Evolutionary conservation across 2,797 vertebrate genomes (phyloP).

Genomic region (Hemitrygon akajei): DNA sequence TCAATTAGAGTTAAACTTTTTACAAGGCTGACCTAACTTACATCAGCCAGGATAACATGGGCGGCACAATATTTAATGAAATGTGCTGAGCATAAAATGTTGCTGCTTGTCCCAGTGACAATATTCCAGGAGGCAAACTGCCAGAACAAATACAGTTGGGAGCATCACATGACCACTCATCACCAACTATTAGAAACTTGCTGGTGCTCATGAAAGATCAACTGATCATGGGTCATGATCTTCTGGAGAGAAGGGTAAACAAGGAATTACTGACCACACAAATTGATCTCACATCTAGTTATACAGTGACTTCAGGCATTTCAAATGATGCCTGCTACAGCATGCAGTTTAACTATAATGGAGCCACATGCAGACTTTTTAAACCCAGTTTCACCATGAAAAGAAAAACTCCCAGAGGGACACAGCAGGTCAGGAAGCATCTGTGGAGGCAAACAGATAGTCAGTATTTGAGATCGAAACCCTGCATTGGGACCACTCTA

Average conservation of each 20-base stretch:
- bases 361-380: background rate
- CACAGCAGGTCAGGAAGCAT: too few relatives aligned
- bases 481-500: too few relatives aligned
- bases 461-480: too few relatives aligned
- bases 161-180: background rate
- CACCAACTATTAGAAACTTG: background rate
- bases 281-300: background rate
- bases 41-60: background rate
- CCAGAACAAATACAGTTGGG: background rate
- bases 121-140: background rate
- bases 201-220: background rate
- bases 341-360: constrained; percentile 3
- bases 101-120: background rate
- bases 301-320: background rate
- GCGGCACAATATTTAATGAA: background rate
- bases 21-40: background rate
- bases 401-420: too few relatives aligned
- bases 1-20: background rate
- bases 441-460: too few relatives aligned
- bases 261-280: background rate
- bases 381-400: too few relatives aligned
- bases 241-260: background rate
- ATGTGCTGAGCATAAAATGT: background rate
- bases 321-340: background rate
- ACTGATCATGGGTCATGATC: background rate